phyloP scores from a whole-genome alignment of 2,113 vertebrate species.

The Syngnathus floridae region DNA sequence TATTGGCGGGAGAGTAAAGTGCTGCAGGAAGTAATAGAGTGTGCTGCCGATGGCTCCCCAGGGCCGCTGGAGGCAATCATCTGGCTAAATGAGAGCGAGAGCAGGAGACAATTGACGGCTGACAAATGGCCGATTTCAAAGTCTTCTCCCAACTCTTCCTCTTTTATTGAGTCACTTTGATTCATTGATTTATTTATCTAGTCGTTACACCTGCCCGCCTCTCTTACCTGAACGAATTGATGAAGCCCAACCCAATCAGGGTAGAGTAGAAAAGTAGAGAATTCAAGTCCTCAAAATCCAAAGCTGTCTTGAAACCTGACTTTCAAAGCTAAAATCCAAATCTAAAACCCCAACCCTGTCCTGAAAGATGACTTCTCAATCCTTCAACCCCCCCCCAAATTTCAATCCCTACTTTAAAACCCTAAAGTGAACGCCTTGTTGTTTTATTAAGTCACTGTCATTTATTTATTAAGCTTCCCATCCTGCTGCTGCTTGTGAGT shows the following conservation, averaged over 20 bases:
- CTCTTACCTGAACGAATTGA: background rate
- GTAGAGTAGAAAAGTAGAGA: too few species aligned
- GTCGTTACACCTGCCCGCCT: background rate
- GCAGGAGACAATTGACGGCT: conserved; percentile 55
- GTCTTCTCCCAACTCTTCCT: conserved; percentile 47
- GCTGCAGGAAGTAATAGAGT: conserved; percentile 71
- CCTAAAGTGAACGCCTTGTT: background rate
- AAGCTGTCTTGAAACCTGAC: background rate
- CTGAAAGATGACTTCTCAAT: background rate
- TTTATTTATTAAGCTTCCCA: background rate
- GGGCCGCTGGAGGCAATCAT: conserved; percentile 65
- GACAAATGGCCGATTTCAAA: conserved; percentile 62
- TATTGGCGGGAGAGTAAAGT: conserved; percentile 70
- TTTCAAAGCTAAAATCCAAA: background rate
- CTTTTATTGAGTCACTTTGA: conserved; percentile 41
- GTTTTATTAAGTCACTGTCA: background rate
- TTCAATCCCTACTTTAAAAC: background rate
- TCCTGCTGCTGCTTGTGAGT: background rate
- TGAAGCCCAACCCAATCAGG: background rate
- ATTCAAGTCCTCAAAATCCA: background rate
- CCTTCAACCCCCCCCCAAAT: background rate
- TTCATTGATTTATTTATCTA: background rate
- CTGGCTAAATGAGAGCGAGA: conserved; percentile 64
- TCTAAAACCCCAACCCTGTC: background rate
- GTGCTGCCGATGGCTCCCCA: conserved; percentile 61